Evolutionary conservation across 2,113 vertebrate genomes (phyloP).

Genomic region (Heteronetta atricapilla): DNA sequence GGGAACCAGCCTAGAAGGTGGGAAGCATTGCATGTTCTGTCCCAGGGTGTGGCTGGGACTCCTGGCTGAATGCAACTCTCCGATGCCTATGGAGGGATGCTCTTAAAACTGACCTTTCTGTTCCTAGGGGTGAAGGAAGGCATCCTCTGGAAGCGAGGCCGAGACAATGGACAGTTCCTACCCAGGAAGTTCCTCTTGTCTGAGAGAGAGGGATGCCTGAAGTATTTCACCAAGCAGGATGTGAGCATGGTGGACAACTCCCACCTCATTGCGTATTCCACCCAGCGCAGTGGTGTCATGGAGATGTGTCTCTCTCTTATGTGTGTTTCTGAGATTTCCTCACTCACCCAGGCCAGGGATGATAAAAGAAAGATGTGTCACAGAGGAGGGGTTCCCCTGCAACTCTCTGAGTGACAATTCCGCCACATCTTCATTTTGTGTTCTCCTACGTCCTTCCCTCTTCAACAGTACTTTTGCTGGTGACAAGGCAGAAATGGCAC

Average conservation of each 20-base stretch:
- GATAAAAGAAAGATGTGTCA: neutral
- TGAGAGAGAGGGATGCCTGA: slow-evolving; percentile 85
- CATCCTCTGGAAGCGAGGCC: slow-evolving; percentile 86
- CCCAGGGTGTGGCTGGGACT: neutral
- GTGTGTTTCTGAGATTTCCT: neutral
- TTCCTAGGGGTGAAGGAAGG: slow-evolving; percentile 82
- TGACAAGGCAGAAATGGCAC: neutral
- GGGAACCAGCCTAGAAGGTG: neutral
- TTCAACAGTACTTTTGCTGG: neutral
- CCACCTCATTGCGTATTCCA: neutral
- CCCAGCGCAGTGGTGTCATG: neutral
- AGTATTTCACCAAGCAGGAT: slow-evolving; percentile 89
- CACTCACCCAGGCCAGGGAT: neutral
- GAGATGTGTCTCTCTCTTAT: neutral
- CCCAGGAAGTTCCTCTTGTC: slow-evolving; percentile 87
- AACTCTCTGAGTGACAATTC: neutral
- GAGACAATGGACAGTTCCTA: slow-evolving; percentile 89
- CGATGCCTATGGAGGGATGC: neutral
- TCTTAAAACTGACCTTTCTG: slow-evolving; percentile 3
- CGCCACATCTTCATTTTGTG: neutral
- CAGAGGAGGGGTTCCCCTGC: neutral
- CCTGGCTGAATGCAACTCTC: neutral
- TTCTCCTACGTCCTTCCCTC: neutral
- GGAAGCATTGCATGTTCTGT: neutral
- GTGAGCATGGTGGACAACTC: slow-evolving; percentile 75